Conservation (phyloP, 2,113 vertebrate genomes). For the Rhabdomys dilectus region DNA sequence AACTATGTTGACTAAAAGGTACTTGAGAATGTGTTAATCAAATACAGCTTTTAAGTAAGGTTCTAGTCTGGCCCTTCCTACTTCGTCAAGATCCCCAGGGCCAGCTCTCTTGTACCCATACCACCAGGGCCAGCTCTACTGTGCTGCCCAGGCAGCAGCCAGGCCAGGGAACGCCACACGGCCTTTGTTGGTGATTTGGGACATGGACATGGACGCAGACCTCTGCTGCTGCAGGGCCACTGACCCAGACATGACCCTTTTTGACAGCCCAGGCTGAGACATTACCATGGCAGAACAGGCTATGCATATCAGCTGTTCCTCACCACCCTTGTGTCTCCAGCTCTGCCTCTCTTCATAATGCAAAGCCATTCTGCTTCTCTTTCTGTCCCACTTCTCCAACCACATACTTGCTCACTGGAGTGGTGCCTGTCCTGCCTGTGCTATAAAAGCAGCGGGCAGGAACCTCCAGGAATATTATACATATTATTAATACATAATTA, state of each 20-base stretch:
- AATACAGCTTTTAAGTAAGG: not conserved
- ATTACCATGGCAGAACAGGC: not conserved
- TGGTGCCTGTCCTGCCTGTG: not conserved
- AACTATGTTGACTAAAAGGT: not conserved
- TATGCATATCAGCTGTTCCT: not conserved
- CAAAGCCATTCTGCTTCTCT: not conserved
- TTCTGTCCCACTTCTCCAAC: not conserved
- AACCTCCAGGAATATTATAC: not conserved
- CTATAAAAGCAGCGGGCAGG: not conserved
- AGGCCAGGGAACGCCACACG: not conserved
- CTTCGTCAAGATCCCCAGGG: not conserved
- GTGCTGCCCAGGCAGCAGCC: not conserved
- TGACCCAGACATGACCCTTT: not conserved
- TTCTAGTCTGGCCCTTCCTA: not conserved
- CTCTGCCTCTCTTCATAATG: not conserved
- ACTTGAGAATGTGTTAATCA: not conserved
- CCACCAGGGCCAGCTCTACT: not conserved
- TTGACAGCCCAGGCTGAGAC: not conserved
- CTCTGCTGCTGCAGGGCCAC: not conserved
- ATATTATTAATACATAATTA: not conserved
- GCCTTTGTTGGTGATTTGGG: not conserved
- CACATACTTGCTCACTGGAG: not conserved
- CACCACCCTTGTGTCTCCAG: not conserved
- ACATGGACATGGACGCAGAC: not conserved
- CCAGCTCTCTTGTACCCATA: not conserved